Evolutionary conservation across 2,888 invertebrate genomes (phyloP).

Genomic region (Agonopterix arenella): DNA sequence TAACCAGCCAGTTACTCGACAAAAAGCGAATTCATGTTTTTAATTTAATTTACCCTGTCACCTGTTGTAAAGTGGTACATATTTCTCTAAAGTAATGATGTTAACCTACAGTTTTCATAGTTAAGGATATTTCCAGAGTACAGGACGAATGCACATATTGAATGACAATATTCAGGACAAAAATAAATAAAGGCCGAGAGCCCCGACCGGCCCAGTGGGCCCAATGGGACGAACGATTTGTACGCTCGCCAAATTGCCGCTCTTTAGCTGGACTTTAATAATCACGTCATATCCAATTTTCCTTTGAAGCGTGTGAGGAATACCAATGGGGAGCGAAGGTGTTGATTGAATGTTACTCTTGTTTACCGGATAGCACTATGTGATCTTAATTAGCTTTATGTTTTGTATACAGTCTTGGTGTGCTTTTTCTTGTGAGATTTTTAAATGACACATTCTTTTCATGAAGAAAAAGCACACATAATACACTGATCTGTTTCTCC

Average conservation of each 20-base stretch:
- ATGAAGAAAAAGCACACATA: too few species aligned
- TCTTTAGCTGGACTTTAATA: conserved; percentile 68
- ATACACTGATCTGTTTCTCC: too few species aligned
- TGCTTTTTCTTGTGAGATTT: too few species aligned
- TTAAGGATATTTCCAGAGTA: too few species aligned
- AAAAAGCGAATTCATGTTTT: too few species aligned
- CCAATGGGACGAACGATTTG: conserved; percentile 59
- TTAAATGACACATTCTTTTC: background rate
- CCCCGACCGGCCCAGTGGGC: conserved; percentile 34
- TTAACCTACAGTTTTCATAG: too few species aligned
- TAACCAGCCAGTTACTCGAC: too few species aligned
- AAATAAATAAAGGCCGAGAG: conserved; percentile 41
- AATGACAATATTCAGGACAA: conserved; percentile 20
- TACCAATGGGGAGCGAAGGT: conserved; percentile 41
- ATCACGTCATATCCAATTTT: conserved; percentile 73
- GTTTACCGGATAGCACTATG: conserved; percentile 16
- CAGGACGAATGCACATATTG: too few species aligned
- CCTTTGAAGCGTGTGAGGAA: conserved; percentile 50
- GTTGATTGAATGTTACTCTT: conserved; percentile 48
- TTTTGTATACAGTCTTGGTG: background rate
- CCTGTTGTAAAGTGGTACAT: too few species aligned
- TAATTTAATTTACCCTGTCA: too few species aligned
- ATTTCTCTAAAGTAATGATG: too few species aligned
- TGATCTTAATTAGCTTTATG: background rate
- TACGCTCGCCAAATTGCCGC: conserved; percentile 62